Base-by-base conservation (phyloP, 2,888 invertebrate species). In the Epiblema foenella region DNA sequence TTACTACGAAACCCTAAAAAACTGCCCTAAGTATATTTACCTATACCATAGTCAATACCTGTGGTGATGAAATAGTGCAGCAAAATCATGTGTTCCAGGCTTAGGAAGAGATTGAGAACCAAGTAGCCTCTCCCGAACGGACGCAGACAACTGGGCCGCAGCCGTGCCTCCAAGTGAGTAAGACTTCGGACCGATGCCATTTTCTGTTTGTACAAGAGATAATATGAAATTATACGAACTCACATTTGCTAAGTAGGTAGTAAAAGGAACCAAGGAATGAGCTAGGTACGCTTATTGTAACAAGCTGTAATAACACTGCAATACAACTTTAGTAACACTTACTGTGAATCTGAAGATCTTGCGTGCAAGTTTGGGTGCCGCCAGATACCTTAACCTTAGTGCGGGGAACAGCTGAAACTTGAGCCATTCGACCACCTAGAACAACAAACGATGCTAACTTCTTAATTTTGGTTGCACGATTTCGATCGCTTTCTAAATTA, bases 371-470 rank as follows among this genome's bases (percentile, higher is more conserved):
- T 87, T 98, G 98, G 0, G 98, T 98, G 37, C 98, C 98, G 15
- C 98, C 98, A 8, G 98, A 97, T 33, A 98, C 97, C 93, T 98
- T 98, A 42, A 98, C 96, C 91, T 97, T 97, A 0, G 97, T 97
- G 80, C 97, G 94, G 10, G 97, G 97, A 54, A 97, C 97, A 3
- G 97, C 97, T 65, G 97, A 97, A 42, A 97, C 97, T 90, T 97
- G 97, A 56, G 97, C 97, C 10, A 97, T 97, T 83, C 95, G 90
- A 24, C 95, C 95, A 76, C 91, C 94, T 88, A 77, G 29, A 81
- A 79, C 71, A 71, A 69, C 10, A 54, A 46, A 67, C 24, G 58
- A 58, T 52, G 20, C 56, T 51, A 51, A 24, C 39, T 52, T 42
- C 39, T 63, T 63, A 42, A 51, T 68, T 24, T 52, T 29, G 17